Percentiles rank a stretch among this genome's conserved stretches.
Conservation (phyloP, 2,888 invertebrate genomes). For the Dolichomitus sp. region DNA sequence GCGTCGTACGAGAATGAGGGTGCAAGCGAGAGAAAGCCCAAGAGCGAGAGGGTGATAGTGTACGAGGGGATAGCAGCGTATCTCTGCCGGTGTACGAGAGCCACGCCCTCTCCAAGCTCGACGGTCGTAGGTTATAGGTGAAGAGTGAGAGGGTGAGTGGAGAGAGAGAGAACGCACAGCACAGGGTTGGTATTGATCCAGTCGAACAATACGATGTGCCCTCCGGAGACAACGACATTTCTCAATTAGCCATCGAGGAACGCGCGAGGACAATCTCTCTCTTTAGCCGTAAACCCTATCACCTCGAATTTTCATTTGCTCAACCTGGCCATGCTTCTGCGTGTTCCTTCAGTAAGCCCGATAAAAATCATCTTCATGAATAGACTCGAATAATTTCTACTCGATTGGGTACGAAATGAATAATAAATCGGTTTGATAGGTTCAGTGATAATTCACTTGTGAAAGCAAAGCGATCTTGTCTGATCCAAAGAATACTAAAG, state of each 20-base stretch:
- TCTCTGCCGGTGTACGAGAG: slow-evolving; percentile 83
- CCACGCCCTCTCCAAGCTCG: slow-evolving; percentile 85
- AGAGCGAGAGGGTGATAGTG: slow-evolving; percentile 50
- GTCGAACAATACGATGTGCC: slow-evolving; percentile 83
- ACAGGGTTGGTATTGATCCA: slow-evolving; percentile 84
- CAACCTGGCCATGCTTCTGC: neutral
- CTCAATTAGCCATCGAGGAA: slow-evolving; percentile 79
- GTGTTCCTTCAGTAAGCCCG: neutral
- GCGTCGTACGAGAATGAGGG: slow-evolving; percentile 40
- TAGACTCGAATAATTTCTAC: slow-evolving; percentile 27
- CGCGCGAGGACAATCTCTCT: slow-evolving; percentile 40
- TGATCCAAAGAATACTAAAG: neutral
- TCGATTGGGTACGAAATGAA: slow-evolving; percentile 37
- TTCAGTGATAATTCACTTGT: slow-evolving; percentile 27
- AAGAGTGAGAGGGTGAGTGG: slow-evolving; percentile 64
- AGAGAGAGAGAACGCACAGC: slow-evolving; percentile 30
- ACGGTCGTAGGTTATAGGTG: slow-evolving; percentile 82
- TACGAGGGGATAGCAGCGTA: slow-evolving; percentile 77
- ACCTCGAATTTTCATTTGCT: slow-evolving; percentile 34
- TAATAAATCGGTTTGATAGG: neutral
- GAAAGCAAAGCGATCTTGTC: slow-evolving; percentile 28
- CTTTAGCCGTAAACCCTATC: slow-evolving; percentile 16
- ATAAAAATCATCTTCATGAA: slow-evolving; percentile 1
- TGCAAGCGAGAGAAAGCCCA: slow-evolving; percentile 53
- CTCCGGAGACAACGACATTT: slow-evolving; percentile 83